Conservation (phyloP, 2,113 vertebrate genomes). For the Megaleporinus macrocephalus region DNA sequence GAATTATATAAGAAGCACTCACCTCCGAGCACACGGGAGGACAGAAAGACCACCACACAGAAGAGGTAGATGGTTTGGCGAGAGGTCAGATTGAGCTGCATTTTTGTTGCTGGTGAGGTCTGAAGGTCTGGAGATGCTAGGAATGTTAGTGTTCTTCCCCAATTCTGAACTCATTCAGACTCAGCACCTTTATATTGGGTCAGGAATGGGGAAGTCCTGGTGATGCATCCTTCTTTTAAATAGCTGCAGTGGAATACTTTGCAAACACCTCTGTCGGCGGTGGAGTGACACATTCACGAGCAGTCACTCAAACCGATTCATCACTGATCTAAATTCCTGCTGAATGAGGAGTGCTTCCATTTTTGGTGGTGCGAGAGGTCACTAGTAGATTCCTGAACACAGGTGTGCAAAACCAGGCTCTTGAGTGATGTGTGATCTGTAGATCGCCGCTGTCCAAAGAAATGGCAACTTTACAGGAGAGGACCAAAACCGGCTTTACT, state of each 20-base stretch:
- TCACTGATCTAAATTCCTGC: slow-evolving; percentile 10
- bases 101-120: slow-evolving; percentile 26
- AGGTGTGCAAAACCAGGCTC: no score
- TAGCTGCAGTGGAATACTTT: slow-evolving; percentile 37
- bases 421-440: no score
- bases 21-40: slow-evolving; percentile 31
- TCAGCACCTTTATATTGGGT: slow-evolving; percentile 25
- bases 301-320: background rate
- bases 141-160: background rate
- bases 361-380: background rate
- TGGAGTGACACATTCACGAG: slow-evolving; percentile 1
- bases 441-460: no score
- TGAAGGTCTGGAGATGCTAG: background rate
- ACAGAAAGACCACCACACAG: slow-evolving; percentile 1
- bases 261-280: background rate
- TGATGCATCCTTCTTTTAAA: background rate
- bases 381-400: no score
- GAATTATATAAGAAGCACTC: slow-evolving; percentile 25
- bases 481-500: no score
- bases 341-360: background rate
- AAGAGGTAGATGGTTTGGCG: background rate
- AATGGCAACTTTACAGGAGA: no score
- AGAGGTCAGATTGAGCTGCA: slow-evolving; percentile 18
- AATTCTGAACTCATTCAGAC: background rate
- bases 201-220: slow-evolving; percentile 37